phyloP scores from a whole-genome alignment of 1,140 invertebrate species.

The Andricus grossulariae region DNA sequence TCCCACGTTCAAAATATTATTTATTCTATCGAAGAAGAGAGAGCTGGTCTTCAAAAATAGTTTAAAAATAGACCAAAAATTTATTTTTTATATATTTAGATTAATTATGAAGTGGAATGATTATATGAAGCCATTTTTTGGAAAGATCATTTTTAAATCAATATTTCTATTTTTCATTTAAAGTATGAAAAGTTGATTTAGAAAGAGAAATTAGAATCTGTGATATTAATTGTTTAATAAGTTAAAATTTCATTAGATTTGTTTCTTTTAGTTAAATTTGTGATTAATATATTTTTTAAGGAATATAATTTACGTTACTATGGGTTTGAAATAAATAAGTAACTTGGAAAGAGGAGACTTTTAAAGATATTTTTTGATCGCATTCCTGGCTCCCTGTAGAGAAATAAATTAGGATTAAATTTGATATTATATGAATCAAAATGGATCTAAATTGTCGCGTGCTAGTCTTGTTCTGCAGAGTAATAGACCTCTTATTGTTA shows the following conservation, averaged over 20 bases:
- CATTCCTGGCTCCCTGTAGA: background rate
- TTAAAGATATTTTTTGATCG: background rate
- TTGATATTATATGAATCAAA: conserved; percentile 11
- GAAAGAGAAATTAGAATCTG: background rate
- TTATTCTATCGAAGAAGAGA: background rate
- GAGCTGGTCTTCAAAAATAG: background rate
- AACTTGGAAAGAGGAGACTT: background rate
- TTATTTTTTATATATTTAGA: background rate
- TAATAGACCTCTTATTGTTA: conserved; percentile 19
- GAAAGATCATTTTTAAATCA: too few relatives aligned
- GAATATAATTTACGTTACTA: background rate
- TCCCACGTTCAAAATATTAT: conserved; percentile 42
- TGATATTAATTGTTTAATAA: background rate
- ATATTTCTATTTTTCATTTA: too few relatives aligned
- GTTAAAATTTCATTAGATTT: background rate
- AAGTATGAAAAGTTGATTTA: too few relatives aligned
- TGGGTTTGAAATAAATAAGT: background rate
- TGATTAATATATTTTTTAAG: background rate
- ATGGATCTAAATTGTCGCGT: conserved; percentile 10
- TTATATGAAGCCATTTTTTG: too few relatives aligned
- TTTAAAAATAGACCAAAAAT: background rate
- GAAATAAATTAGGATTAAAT: background rate
- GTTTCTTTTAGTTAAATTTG: background rate
- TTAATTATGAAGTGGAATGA: too few relatives aligned
- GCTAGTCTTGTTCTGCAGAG: conserved; percentile 9